These are phyloP conservation scores for cat (Felis catus) DNA, from an alignment of 2,113 vertebrate genomes.

Conservation along the genomic window F.catus_Fca126_mat1.0 CM031419.1:21650001-21650500, in stretches of 20 bases:
- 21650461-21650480: fast-evolving
- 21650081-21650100: not conserved
- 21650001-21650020: not conserved
- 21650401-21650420: not conserved
- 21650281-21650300: not conserved
- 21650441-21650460: not conserved
- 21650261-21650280: not conserved
- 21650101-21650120: not conserved
- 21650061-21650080: not conserved
- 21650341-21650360: not conserved
- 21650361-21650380: not conserved
- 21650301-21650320: not conserved
- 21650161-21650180: not conserved
- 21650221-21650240: not conserved
- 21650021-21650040: not conserved
- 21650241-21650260: not conserved
- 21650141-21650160: not conserved
- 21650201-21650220: not conserved
- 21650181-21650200: not conserved
- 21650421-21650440: not conserved
- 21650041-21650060: fast-evolving
- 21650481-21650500: not conserved
- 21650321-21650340: not conserved
- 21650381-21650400: not conserved
- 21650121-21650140: not conserved